Evolutionary conservation across 2,797 vertebrate species (phyloP).

Genomic region (Epinephelus coioides): DNA sequence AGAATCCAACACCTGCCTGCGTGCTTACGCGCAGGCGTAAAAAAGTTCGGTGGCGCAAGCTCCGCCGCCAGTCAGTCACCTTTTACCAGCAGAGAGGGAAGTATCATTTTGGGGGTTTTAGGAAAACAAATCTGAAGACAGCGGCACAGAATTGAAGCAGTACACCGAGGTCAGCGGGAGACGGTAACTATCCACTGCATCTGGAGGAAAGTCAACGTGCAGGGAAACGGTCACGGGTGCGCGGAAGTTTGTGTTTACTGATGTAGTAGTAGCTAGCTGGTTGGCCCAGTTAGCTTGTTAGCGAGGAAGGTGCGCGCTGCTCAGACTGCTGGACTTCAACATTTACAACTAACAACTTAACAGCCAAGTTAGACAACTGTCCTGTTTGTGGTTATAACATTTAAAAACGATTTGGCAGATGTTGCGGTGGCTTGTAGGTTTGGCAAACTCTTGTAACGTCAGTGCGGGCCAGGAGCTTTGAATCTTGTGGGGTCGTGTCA

Average conservation of each 20-base stretch:
- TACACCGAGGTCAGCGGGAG: neutral
- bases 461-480: constrained; percentile 47
- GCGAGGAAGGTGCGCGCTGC: constrained; percentile 58
- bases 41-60: constrained; percentile 71
- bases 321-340: constrained; percentile 10
- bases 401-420: neutral
- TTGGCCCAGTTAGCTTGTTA: constrained; percentile 76
- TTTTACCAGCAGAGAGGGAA: constrained; percentile 57
- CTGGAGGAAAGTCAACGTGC: constrained; percentile 6
- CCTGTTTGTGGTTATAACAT: neutral
- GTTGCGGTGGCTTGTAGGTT: neutral
- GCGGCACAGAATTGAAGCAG: constrained; percentile 1
- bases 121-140: neutral
- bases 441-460: constrained; percentile 25
- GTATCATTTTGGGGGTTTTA: constrained; percentile 58
- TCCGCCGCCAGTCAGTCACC: constrained; percentile 64
- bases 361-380: neutral
- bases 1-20: constrained; percentile 63
- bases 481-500: constrained; percentile 28
- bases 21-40: constrained; percentile 72
- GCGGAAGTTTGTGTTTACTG: constrained; percentile 75
- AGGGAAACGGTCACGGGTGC: constrained; percentile 24
- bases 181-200: neutral
- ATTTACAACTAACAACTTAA: constrained; percentile 7
- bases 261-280: constrained; percentile 66